Base-by-base conservation (phyloP, 2,113 vertebrate species). In the Nycticorax nycticorax region DNA sequence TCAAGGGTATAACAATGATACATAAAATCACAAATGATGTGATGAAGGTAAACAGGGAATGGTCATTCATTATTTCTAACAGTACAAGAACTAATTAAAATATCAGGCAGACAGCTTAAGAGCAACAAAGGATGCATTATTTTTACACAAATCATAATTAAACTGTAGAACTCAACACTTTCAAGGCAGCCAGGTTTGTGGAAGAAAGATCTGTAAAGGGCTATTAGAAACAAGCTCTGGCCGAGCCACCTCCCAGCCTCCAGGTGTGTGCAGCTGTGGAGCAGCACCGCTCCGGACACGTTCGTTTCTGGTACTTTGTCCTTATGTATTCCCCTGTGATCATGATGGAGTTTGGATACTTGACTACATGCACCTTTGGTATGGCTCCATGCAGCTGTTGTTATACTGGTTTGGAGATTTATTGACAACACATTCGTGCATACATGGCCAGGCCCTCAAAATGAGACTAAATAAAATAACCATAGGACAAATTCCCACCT, bases 111-210 rank as follows among this genome's bases (percentile, higher is more conserved):
- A 41, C 59, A 83, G 50, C 45, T 84, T 85, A 67, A 63, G 45
- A 74, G 33, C 85, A 89, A 79, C 59, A 71, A 86, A 93, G 83
- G 43, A 33, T 72, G 30, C n/a, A 57, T 84, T 81, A 55, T 67
- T 91, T 93, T 86, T 88, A 74, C 59, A 92, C 32, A 86, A 78
- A 83, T 90, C 53, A 14, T 69, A 76, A 83, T 88, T 88, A 86
- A 86, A 57, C 48, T n/a, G 21, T 73, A 55, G 20, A 81, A 92
- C 22, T 56, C 64, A 67, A 73, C 21, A 35, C 30, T 92, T 84
- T 66, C 28, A 83, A 79, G 45, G 48, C 62, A 92, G 23, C 57
- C 48, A 80, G n/a, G 13, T 73, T 69, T 30, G 5, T 26, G 33
- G 71, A 68, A 92, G 39, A 92, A 76, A 83, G 57, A 63, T 33